Evolutionary conservation across 2,113 vertebrate species (phyloP).

Genomic region (Spheniscus mendiculus): DNA sequence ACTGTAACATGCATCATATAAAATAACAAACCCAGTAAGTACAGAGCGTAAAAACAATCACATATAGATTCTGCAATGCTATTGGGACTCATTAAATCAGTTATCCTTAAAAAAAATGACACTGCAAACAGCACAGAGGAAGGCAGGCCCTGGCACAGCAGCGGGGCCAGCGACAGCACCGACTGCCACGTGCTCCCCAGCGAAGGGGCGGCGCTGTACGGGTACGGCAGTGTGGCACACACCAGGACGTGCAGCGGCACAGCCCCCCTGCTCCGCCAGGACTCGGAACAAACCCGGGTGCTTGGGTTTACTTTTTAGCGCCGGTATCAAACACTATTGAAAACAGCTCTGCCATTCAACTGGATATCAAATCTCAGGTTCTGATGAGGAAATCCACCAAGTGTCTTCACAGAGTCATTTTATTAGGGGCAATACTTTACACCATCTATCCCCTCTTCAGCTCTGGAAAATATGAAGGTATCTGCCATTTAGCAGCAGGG

Average conservation of each 20-base stretch:
- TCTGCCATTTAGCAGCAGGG: not conserved
- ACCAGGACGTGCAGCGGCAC: not conserved
- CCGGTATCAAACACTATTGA: not conserved
- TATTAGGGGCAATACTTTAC: not conserved
- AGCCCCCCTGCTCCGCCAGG: not conserved
- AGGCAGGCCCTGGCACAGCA: not conserved
- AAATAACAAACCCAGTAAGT: not conserved
- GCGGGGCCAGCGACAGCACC: not conserved
- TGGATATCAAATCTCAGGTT: not conserved
- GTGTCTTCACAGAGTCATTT: not conserved
- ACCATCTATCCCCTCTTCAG: not conserved
- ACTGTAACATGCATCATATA: not conserved
- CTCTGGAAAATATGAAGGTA: not conserved
- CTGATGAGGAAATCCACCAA: not conserved
- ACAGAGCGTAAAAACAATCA: not conserved
- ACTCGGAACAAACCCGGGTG: not conserved
- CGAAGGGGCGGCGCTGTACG: rapidly evolving
- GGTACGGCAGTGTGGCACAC: not conserved
- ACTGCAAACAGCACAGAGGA: not conserved
- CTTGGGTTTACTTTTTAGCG: not conserved
- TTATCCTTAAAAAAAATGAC: not conserved
- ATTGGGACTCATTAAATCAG: not conserved
- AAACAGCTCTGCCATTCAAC: not conserved
- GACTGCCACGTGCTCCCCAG: rapidly evolving
- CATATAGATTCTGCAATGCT: not conserved